Percentiles rank a stretch among this genome's conserved stretches.
phyloP scores from a whole-genome alignment of 2,113 vertebrate genomes.

The Tachysurus fulvidraco region DNA sequence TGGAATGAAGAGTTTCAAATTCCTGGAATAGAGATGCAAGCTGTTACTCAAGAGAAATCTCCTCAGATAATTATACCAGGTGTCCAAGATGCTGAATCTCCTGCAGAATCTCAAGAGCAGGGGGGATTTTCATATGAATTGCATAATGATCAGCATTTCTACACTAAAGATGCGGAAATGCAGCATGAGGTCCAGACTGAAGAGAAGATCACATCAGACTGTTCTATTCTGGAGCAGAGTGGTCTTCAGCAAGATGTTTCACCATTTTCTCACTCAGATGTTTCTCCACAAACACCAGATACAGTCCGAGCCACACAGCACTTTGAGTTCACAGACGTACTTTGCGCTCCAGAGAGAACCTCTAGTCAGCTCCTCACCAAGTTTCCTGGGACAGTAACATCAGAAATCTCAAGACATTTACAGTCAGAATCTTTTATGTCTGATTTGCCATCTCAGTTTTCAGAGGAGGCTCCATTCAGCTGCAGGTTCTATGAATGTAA shows the following conservation, averaged over 20 bases:
- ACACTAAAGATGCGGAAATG: background rate
- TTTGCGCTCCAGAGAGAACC: constrained; percentile 10
- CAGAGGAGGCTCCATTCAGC: background rate
- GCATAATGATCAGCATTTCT: background rate
- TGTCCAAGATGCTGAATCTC: constrained; percentile 20
- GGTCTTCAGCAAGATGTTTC: constrained; percentile 49
- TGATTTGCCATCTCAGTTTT: background rate
- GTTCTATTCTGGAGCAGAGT: constrained; percentile 34
- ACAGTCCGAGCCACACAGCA: constrained; percentile 49
- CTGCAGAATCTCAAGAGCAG: constrained; percentile 4
- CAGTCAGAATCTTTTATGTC: constrained; percentile 34
- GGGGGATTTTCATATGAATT: background rate
- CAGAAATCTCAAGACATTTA: background rate
- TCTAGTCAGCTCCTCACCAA: background rate
- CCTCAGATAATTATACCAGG: constrained; percentile 4
- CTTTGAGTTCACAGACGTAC: constrained; percentile 63
- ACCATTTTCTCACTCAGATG: constrained; percentile 55
- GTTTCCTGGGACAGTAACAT: background rate
- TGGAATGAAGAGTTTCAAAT: background rate
- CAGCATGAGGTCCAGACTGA: background rate
- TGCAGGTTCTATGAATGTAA: constrained; percentile 27
- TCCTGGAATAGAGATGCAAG: background rate
- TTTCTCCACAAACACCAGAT: constrained; percentile 59
- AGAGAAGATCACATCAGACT: constrained; percentile 15
- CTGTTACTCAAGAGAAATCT: background rate